Evolutionary conservation across 2,888 invertebrate species (phyloP).

Genomic region (Melipona beecheii): DNA sequence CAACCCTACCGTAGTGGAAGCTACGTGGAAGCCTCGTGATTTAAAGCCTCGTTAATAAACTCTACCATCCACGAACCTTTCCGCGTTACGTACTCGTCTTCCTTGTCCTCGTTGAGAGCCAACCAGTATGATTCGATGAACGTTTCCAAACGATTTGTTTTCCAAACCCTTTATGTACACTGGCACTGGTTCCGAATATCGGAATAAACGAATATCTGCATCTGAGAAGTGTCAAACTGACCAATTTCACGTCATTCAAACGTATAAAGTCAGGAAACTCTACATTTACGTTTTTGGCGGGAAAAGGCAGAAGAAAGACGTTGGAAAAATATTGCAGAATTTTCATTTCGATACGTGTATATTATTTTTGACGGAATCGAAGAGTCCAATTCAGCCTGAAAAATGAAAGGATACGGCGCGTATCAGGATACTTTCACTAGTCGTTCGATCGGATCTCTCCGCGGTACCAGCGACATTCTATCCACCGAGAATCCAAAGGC

Average conservation of each 20-base stretch:
- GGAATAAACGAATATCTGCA: too few relatives aligned
- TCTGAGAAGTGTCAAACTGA: too few relatives aligned
- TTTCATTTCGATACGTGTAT: too few relatives aligned
- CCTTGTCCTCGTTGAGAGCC: background rate
- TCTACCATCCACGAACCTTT: background rate
- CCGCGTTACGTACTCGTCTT: background rate
- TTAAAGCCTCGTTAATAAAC: background rate
- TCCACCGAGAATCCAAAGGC: constrained; percentile 22
- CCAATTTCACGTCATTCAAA: too few relatives aligned
- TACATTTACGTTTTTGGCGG: too few relatives aligned
- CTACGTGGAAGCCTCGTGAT: constrained; percentile 38
- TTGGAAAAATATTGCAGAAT: too few relatives aligned
- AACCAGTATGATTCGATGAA: background rate
- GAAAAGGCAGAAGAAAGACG: too few relatives aligned
- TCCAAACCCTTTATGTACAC: background rate
- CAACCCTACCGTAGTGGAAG: too few relatives aligned
- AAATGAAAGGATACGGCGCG: constrained; percentile 17
- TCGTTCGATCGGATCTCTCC: background rate
- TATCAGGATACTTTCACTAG: constrained; percentile 46
- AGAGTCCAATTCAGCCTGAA: background rate
- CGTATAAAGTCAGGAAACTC: too few relatives aligned
- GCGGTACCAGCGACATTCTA: constrained; percentile 18
- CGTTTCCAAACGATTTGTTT: background rate
- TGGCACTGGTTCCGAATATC: too few relatives aligned
- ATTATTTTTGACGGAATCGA: background rate